Conservation (phyloP, 2,888 invertebrate species). For the Thymelicus lineola region DNA sequence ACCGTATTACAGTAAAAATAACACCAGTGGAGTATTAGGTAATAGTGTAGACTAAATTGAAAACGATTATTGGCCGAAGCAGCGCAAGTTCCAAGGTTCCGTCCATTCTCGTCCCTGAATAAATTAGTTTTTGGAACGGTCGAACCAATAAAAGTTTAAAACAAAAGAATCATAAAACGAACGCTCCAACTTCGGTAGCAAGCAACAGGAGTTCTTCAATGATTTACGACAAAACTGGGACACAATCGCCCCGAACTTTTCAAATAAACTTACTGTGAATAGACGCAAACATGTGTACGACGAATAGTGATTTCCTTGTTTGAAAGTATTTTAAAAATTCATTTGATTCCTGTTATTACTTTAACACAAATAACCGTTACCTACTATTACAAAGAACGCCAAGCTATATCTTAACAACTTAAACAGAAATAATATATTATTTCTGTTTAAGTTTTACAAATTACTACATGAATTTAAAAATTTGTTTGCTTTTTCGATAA, state of each 20-base stretch:
- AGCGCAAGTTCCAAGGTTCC: slow-evolving; percentile 70
- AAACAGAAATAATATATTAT: too few relatives aligned
- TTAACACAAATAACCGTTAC: neutral
- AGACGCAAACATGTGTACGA: slow-evolving; percentile 71
- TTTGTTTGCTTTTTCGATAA: too few relatives aligned
- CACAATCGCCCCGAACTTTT: slow-evolving; percentile 76
- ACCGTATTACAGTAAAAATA: too few relatives aligned
- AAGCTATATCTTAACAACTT: too few relatives aligned
- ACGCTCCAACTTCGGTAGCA: slow-evolving; percentile 74
- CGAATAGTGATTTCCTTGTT: slow-evolving; percentile 42
- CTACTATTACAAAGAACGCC: neutral
- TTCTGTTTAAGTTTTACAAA: too few relatives aligned
- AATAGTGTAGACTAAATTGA: slow-evolving; percentile 2
- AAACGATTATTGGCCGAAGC: slow-evolving; percentile 13
- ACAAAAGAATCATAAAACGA: slow-evolving; percentile 84
- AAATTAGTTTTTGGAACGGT: slow-evolving; percentile 82
- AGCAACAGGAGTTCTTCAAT: slow-evolving; percentile 77
- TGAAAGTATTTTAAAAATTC: slow-evolving; percentile 24
- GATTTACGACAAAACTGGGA: slow-evolving; percentile 77
- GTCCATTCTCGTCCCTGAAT: slow-evolving; percentile 72
- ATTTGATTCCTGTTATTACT: neutral
- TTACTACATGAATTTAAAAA: too few relatives aligned
- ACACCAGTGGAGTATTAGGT: neutral
- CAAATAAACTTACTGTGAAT: slow-evolving; percentile 77
- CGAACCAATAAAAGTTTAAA: slow-evolving; percentile 83